These are phyloP conservation scores for Hymenopus coronatus DNA, from an alignment of 2,888 invertebrate species.

Conservation along the genomic window DNA sequence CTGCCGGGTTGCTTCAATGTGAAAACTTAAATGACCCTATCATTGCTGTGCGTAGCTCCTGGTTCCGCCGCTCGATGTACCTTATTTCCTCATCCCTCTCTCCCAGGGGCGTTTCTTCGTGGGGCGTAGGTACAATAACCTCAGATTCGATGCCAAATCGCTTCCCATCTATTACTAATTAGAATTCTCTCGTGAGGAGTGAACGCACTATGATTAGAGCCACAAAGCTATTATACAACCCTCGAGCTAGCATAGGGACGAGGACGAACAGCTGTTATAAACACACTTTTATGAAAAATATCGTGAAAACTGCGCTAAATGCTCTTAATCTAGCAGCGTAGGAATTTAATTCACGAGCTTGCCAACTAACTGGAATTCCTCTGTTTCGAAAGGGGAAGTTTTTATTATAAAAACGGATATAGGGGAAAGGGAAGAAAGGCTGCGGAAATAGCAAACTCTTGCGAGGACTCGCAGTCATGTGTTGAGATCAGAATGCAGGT, in stretches of 20 bases:
- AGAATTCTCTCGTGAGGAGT: too few species aligned
- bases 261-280: background rate
- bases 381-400: background rate
- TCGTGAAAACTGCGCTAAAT: background rate
- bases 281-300: background rate
- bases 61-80: too few species aligned
- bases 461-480: background rate
- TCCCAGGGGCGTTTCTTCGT: too few species aligned
- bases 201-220: too few species aligned
- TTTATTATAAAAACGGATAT: background rate
- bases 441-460: background rate
- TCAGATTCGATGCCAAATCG: too few species aligned
- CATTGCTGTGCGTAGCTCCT: too few species aligned
- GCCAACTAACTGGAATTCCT: background rate
- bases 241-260: background rate
- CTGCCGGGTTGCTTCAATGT: too few species aligned
- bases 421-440: background rate
- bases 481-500: background rate
- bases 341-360: background rate
- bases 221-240: too few species aligned
- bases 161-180: too few species aligned
- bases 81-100: too few species aligned
- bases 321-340: background rate
- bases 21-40: too few species aligned
- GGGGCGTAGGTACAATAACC: too few species aligned